Evolutionary conservation across 2,113 vertebrate genomes (phyloP).

Genomic region (Syrmaticus mikado): DNA sequence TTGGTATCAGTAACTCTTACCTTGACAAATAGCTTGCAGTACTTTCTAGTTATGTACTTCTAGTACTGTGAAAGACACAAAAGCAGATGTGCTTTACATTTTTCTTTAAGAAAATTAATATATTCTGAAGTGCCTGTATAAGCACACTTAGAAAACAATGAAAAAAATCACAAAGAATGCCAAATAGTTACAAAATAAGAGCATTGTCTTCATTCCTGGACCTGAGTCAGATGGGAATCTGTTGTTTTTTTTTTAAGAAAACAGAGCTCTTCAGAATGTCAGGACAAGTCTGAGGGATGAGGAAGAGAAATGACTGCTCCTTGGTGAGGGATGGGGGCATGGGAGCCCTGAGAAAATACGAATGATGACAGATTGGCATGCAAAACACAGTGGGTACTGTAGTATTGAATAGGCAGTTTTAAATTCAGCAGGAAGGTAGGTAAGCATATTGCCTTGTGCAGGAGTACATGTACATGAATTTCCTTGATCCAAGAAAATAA

Average conservation of each 20-base stretch:
- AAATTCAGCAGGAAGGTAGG: not conserved
- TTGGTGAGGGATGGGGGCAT: not conserved
- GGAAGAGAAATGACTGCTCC: not conserved
- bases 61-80: not conserved
- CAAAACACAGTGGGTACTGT: not conserved
- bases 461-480: not conserved
- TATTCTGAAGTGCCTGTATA: not conserved
- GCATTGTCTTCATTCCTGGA: not conserved
- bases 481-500: not conserved
- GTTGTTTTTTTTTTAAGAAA: not conserved
- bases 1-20: not conserved
- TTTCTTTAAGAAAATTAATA: not conserved
- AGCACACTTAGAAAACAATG: not conserved
- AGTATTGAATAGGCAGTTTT: not conserved
- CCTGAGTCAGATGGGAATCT: not conserved
- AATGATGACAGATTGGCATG: not conserved
- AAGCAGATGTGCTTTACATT: not conserved
- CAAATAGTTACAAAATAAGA: constrained; percentile 2
- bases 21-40: not conserved
- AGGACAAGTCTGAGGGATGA: not conserved
- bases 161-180: not conserved
- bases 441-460: not conserved
- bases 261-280: not conserved
- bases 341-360: not conserved
- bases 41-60: not conserved